These are phyloP conservation scores for Todiramphus chloris DNA, from an alignment of 2,113 vertebrate genomes.

Conservation along the genomic window DNA sequence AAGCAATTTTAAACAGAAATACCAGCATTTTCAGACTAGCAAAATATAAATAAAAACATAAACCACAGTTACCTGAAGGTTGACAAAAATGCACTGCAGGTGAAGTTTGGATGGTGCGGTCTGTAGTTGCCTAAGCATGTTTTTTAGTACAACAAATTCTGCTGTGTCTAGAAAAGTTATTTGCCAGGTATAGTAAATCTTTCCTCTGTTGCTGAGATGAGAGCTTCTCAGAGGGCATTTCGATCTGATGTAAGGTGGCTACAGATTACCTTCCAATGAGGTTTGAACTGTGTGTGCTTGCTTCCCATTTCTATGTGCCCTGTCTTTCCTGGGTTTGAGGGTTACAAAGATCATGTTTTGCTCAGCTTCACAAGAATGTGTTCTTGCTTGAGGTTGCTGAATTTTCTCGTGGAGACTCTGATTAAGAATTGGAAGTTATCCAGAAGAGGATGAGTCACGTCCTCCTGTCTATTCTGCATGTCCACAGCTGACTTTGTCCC, in stretches of 20 bases:
- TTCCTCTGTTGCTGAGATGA: background rate
- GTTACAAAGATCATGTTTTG: background rate
- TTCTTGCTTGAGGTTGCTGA: background rate
- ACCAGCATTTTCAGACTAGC: background rate
- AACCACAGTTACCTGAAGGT: background rate
- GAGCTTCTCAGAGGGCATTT: background rate
- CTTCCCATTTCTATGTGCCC: background rate
- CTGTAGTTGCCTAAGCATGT: background rate
- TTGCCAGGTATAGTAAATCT: background rate
- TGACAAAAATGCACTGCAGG: background rate
- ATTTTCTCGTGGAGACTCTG: background rate
- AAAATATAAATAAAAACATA: background rate
- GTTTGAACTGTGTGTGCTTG: background rate
- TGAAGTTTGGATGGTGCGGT: background rate
- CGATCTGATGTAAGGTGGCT: background rate
- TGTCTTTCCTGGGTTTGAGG: background rate
- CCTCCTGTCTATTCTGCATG: background rate
- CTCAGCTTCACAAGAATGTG: background rate
- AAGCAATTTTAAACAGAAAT: background rate
- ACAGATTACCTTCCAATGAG: background rate
- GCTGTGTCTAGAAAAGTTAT: background rate
- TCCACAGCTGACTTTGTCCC: background rate
- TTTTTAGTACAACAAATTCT: background rate
- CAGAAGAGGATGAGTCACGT: background rate
- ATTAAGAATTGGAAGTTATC: conserved; percentile 1